Evolutionary conservation across 2,797 vertebrate genomes (phyloP).

Genomic region (Numenius phaeopus): DNA sequence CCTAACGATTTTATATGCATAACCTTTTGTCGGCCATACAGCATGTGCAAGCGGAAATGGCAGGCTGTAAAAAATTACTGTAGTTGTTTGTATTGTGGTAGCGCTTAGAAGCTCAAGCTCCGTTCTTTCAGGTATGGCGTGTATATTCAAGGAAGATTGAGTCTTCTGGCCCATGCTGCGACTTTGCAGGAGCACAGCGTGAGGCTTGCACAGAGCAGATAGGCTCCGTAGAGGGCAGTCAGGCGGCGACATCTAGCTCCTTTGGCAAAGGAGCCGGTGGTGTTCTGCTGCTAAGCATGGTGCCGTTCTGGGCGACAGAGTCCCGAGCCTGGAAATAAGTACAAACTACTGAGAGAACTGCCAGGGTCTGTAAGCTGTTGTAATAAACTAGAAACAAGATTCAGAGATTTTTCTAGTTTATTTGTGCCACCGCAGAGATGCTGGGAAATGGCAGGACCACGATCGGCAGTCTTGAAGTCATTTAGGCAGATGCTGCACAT

Average conservation of each 20-base stretch:
- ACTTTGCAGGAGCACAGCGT: not conserved
- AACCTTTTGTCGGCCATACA: slow-evolving; percentile 45
- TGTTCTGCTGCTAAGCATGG: not conserved
- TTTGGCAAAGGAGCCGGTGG: not conserved
- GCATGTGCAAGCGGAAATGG: not conserved
- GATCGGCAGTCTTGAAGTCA: not conserved
- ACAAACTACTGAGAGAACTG: not conserved
- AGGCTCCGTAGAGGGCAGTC: not conserved
- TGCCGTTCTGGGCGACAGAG: not conserved
- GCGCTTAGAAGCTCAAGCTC: not conserved
- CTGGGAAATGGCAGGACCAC: not conserved
- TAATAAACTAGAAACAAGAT: not conserved
- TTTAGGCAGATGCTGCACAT: not conserved
- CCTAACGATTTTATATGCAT: slow-evolving; percentile 53
- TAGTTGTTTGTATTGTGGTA: not conserved
- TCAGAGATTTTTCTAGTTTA: not conserved
- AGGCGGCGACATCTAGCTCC: not conserved
- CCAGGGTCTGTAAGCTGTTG: not conserved
- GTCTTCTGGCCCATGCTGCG: not conserved
- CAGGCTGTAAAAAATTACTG: slow-evolving; percentile 27
- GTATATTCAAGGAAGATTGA: not conserved
- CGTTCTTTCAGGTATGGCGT: not conserved
- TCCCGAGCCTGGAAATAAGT: not conserved
- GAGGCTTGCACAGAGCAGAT: not conserved
- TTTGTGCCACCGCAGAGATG: not conserved